phyloP scores from a whole-genome alignment of 2,113 vertebrate species.

The Rhinichthys klamathensis region DNA sequence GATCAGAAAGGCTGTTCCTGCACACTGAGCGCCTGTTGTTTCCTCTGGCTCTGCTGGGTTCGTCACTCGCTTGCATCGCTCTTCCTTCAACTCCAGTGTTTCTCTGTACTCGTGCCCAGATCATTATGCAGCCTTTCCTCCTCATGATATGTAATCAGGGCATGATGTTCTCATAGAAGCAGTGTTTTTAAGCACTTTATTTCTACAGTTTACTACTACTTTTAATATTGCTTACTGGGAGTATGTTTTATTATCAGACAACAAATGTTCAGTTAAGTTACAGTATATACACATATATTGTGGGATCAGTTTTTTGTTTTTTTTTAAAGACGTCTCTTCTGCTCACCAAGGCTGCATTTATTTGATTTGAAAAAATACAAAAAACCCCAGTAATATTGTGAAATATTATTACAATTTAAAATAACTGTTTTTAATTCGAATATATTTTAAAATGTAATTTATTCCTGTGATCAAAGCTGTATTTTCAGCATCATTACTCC shows the following conservation, averaged over 20 bases:
- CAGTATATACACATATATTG: neutral
- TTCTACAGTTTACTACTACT: neutral
- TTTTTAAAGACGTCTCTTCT: too few relatives aligned
- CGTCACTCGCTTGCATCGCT: constrained; percentile 70
- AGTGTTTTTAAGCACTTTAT: neutral
- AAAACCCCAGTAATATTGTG: too few relatives aligned
- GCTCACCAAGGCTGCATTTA: too few relatives aligned
- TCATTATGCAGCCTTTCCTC: constrained; percentile 10
- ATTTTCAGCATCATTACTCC: too few relatives aligned
- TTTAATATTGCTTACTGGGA: neutral
- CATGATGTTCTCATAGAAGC: neutral
- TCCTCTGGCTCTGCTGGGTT: constrained; percentile 68
- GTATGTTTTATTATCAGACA: too few relatives aligned
- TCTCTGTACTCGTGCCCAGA: constrained; percentile 63
- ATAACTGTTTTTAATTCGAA: too few relatives aligned
- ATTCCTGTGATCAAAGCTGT: too few relatives aligned
- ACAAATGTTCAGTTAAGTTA: neutral
- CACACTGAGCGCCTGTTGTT: neutral
- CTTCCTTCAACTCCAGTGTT: constrained; percentile 76
- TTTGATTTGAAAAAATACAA: too few relatives aligned
- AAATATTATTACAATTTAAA: too few relatives aligned
- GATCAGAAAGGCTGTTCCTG: too few relatives aligned
- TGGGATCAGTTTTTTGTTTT: too few relatives aligned
- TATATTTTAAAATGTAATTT: too few relatives aligned
- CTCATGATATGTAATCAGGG: neutral